Percentiles rank a stretch among this genome's conserved stretches.
Evolutionary conservation across 2,113 vertebrate genomes (phyloP).

Genomic region (Lophius piscatorius): DNA sequence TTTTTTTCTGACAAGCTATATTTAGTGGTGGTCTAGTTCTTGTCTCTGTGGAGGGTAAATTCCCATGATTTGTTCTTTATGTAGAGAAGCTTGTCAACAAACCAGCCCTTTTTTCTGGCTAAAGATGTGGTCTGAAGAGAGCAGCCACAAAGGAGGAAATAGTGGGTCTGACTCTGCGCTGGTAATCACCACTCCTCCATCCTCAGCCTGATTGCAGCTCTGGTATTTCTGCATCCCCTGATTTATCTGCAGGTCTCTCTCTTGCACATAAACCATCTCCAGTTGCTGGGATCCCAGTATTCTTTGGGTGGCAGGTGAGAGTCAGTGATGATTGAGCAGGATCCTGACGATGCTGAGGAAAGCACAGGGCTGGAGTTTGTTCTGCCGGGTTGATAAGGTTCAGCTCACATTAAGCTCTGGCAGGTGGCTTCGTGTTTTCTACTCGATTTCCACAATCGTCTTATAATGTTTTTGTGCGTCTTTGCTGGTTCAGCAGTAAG

Average conservation of each 20-base stretch:
- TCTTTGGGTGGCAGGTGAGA: conserved; percentile 6
- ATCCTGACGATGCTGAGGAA: background rate
- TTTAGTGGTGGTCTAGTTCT: conserved; percentile 25
- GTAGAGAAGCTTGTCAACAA: conserved; percentile 61
- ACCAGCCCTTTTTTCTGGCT: conserved; percentile 41
- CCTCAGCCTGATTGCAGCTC: conserved; percentile 41
- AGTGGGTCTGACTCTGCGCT: conserved; percentile 21
- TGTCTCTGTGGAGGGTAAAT: conserved; percentile 51
- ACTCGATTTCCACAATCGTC: conserved; percentile 30
- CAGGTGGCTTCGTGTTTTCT: conserved; percentile 37
- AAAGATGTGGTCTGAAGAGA: conserved; percentile 56
- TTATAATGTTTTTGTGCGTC: conserved; percentile 10
- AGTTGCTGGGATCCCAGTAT: conserved; percentile 3
- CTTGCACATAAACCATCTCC: background rate
- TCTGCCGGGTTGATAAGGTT: conserved; percentile 3
- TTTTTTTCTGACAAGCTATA: conserved; percentile 26
- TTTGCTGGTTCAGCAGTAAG: background rate
- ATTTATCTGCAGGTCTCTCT: background rate
- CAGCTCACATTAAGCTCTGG: conserved; percentile 34
- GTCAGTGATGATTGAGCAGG: conserved; percentile 1
- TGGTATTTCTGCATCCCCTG: conserved; percentile 2
- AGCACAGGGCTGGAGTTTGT: background rate
- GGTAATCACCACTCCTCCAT: conserved; percentile 46
- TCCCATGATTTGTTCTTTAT: too few relatives aligned
- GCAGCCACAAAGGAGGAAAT: conserved; percentile 66